These are phyloP conservation scores for Clostera curtula DNA, from an alignment of 2,888 invertebrate species.

Conservation along the genomic window DNA sequence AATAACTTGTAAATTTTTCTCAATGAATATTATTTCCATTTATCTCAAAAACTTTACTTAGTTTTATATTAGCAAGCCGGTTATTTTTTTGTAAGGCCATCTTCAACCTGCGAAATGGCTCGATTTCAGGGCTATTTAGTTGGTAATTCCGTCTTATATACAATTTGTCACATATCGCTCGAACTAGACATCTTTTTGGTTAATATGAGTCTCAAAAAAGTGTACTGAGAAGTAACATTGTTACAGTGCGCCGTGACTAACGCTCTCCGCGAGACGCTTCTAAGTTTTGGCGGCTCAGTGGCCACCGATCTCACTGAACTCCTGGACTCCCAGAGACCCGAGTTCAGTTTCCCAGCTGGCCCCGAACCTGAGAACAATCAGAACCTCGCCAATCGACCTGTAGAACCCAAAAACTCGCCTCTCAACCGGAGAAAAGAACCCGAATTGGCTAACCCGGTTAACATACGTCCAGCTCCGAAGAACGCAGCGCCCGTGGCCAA, in stretches of 20 bases:
- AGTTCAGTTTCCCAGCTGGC: conserved; percentile 15
- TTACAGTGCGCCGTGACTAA: conserved; percentile 63
- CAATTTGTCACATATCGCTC: too few relatives aligned
- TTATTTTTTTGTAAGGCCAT: too few relatives aligned
- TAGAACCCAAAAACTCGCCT: conserved; percentile 32
- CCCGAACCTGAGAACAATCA: conserved; percentile 39
- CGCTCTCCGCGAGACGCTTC: conserved; percentile 58
- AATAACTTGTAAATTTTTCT: too few relatives aligned
- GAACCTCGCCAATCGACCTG: conserved; percentile 31
- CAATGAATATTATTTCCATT: too few relatives aligned
- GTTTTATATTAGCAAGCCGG: too few relatives aligned
- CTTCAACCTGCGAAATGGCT: too few relatives aligned
- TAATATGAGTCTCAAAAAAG: too few relatives aligned
- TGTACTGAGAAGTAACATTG: too few relatives aligned
- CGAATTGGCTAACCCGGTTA: conserved; percentile 2
- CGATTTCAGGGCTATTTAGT: too few relatives aligned
- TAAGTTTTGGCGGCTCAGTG: conserved; percentile 61
- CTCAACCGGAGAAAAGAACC: conserved; percentile 30
- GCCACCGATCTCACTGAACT: conserved; percentile 47
- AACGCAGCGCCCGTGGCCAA: conserved; percentile 29
- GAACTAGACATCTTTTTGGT: too few relatives aligned
- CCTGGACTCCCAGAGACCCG: conserved; percentile 31
- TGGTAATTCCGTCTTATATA: too few relatives aligned
- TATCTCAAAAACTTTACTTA: too few relatives aligned
- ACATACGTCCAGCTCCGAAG: conserved; percentile 6